Conservation (phyloP, 2,113 vertebrate species). For the Periophthalmodon schlosseri region DNA sequence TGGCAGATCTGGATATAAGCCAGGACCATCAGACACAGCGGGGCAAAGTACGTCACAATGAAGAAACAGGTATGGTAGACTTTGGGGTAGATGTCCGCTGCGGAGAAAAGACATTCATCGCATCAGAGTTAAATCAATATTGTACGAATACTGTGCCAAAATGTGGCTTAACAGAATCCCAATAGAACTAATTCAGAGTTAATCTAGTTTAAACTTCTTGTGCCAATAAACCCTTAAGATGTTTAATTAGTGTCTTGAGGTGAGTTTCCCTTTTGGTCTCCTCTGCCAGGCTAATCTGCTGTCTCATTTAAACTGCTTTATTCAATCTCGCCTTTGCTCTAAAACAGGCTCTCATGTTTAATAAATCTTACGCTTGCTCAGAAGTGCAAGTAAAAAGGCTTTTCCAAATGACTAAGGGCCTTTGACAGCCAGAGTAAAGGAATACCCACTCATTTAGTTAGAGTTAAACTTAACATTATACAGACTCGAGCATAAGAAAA, state of each 20-base stretch:
- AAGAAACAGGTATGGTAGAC: conserved; percentile 97
- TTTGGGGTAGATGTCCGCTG: conserved; percentile 93
- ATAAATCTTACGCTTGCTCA: neutral
- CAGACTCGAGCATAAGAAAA: too few species aligned
- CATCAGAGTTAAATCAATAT: neutral
- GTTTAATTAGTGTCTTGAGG: neutral
- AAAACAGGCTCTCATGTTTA: neutral
- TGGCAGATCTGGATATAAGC: conserved; percentile 97
- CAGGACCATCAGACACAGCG: conserved; percentile 94
- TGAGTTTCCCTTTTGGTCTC: neutral
- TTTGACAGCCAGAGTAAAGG: neutral
- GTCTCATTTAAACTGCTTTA: neutral
- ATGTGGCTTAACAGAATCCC: neutral
- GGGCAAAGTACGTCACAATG: conserved; percentile 92
- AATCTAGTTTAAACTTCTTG: neutral
- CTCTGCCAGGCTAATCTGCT: neutral
- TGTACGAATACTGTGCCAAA: neutral
- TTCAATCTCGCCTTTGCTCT: neutral
- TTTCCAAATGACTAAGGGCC: neutral
- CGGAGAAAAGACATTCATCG: neutral
- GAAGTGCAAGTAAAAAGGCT: neutral
- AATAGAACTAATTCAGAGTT: neutral
- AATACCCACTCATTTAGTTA: neutral
- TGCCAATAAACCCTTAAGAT: neutral
- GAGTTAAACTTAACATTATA: neutral